Conservation (phyloP, 2,888 invertebrate genomes). For the Dynastes hyllus region DNA sequence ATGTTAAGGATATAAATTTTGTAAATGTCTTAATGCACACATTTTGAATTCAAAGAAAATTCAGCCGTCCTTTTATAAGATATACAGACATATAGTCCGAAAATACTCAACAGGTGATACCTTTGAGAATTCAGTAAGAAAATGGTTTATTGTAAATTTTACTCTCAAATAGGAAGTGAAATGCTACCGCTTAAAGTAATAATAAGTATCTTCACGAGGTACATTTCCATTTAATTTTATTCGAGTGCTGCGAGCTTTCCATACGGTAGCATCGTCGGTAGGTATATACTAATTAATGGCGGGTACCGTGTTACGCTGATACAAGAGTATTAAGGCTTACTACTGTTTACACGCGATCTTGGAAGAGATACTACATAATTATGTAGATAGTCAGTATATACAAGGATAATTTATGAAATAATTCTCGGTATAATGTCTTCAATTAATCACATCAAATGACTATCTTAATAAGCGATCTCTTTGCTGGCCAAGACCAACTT, state of each 20-base stretch:
- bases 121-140: too few relatives aligned
- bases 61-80: too few relatives aligned
- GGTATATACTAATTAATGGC: constrained; percentile 21
- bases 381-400: constrained; percentile 32
- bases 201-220: not conserved
- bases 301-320: constrained; percentile 24
- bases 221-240: constrained; percentile 21
- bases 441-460: constrained; percentile 27
- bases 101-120: too few relatives aligned
- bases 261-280: not conserved
- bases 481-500: constrained; percentile 16
- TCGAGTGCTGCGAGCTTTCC: not conserved
- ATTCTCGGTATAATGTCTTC: constrained; percentile 30
- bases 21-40: too few relatives aligned
- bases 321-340: constrained; percentile 27
- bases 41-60: too few relatives aligned
- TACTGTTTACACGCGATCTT: constrained; percentile 35
- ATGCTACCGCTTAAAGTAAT: not conserved
- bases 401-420: constrained; percentile 39
- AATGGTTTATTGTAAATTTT: too few relatives aligned
- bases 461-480: constrained; percentile 38
- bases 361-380: constrained; percentile 35
- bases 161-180: not conserved
- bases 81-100: too few relatives aligned
- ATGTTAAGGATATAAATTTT: too few relatives aligned